A percentile compares a stretch with the other conserved stretches of the same genome.
These are phyloP conservation scores for Drosophila nigritarsus DNA, from an alignment of 2,888 invertebrate species.

Conservation along the genomic window DNA sequence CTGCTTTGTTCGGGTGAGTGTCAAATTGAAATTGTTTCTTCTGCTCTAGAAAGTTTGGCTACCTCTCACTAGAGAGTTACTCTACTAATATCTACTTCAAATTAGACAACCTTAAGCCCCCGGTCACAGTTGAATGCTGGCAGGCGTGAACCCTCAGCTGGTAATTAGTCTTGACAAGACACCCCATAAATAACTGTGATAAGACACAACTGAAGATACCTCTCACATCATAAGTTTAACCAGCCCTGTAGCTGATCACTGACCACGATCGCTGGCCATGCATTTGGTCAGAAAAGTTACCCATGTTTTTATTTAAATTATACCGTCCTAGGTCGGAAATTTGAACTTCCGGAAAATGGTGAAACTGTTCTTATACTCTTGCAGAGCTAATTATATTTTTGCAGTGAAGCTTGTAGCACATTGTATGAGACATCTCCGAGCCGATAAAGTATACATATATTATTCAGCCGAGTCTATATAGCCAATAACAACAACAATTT, in stretches of 20 bases:
- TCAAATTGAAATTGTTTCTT: not conserved
- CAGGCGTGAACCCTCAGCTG: constrained; percentile 12
- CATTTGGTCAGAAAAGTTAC: not conserved
- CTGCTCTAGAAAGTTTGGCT: constrained; percentile 15
- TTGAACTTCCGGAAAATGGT: not conserved
- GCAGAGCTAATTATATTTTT: not conserved
- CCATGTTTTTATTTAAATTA: not conserved
- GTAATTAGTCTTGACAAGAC: not conserved
- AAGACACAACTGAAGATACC: not conserved
- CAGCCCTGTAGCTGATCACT: not conserved
- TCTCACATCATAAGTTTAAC: not conserved
- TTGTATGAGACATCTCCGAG: not conserved
- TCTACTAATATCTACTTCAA: not conserved
- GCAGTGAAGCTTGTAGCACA: not conserved
- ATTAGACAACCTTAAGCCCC: too few species aligned
- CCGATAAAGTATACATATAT: not conserved
- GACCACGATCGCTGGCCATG: constrained; percentile 1
- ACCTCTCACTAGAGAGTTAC: not conserved
- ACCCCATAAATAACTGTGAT: constrained; percentile 10
- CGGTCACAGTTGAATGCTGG: constrained; percentile 22
- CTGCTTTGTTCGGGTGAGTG: constrained; percentile 62
- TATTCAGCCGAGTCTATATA: not conserved
- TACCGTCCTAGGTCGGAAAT: not conserved
- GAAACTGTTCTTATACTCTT: not conserved
- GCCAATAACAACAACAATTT: not conserved